Conservation (phyloP, 37 sponge, comb jelly and placozoan genomes). For the Theonella swinhoei region DNA sequence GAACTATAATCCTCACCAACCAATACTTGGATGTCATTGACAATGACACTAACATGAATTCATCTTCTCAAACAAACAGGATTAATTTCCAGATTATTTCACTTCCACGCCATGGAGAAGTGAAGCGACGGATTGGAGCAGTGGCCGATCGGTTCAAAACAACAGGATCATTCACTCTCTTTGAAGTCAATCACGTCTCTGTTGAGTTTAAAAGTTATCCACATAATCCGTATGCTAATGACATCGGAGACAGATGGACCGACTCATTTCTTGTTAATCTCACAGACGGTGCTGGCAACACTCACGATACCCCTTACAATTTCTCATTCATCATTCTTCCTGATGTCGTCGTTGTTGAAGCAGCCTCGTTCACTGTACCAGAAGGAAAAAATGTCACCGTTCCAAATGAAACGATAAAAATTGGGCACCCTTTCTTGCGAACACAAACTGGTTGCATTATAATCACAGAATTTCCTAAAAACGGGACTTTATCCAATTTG, state of each 20-base stretch:
- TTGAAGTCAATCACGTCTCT: constrained; percentile 18
- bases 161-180: constrained; percentile 30
- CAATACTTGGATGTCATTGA: not conserved
- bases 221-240: no score
- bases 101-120: not conserved
- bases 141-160: not conserved
- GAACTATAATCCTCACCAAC: not conserved
- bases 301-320: not conserved
- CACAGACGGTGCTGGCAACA: constrained; percentile 38
- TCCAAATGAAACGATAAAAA: not conserved
- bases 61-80: not conserved
- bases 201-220: constrained; percentile 21
- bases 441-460: not conserved
- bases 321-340: constrained; percentile 49
- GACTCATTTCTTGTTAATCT: constrained; percentile 47
- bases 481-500: constrained; percentile 10
- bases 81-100: constrained; percentile 1
- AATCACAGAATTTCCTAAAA: not conserved
- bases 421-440: constrained; percentile 28
- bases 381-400: constrained; percentile 16
- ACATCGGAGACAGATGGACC: not conserved
- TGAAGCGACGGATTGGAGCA: not conserved
- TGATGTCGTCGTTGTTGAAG: constrained; percentile 1
- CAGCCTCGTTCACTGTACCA: not conserved
- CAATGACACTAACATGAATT: not conserved